Evolutionary conservation across 2,888 invertebrate genomes (phyloP).

Genomic region (Eupithecia tripunctaria): DNA sequence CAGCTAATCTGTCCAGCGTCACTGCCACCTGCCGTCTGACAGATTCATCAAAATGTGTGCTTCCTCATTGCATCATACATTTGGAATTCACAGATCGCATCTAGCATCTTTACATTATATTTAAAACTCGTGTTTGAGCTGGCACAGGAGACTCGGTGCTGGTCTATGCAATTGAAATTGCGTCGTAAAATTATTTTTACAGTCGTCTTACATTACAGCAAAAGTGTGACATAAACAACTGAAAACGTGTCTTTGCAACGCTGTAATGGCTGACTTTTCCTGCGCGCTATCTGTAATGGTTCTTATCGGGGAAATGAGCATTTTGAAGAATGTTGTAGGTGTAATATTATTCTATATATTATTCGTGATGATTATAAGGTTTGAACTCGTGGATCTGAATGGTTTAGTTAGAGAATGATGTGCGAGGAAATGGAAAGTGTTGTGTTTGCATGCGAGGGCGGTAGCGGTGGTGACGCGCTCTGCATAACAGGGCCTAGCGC

Average conservation of each 20-base stretch:
- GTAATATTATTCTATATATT: slow-evolving; percentile 27
- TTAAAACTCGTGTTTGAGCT: slow-evolving; percentile 22
- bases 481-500: slow-evolving; percentile 54
- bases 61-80: slow-evolving; percentile 21
- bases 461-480: slow-evolving; percentile 58
- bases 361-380: slow-evolving; percentile 21
- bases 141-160: slow-evolving; percentile 8
- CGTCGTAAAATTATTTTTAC: slow-evolving; percentile 43
- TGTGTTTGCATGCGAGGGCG: slow-evolving; percentile 69
- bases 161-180: slow-evolving; percentile 37
- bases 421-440: slow-evolving; percentile 74
- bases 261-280: slow-evolving; percentile 43
- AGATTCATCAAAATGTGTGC: slow-evolving; percentile 31
- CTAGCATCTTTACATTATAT: slow-evolving; percentile 15
- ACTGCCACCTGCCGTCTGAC: slow-evolving; percentile 32
- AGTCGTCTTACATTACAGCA: slow-evolving; percentile 36
- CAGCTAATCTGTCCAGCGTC: slow-evolving; percentile 28
- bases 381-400: slow-evolving; percentile 26
- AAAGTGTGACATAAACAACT: slow-evolving; percentile 40
- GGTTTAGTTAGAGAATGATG: slow-evolving; percentile 13
- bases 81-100: slow-evolving; percentile 17
- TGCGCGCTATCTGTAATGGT: slow-evolving; percentile 41
- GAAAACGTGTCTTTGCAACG: slow-evolving; percentile 40
- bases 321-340: slow-evolving; percentile 32
- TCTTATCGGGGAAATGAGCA: slow-evolving; percentile 43